Evolutionary conservation across 64 coral and sea anemone species (phyloP), one percentile per base, ranked within the genome.

Genomic region (Pocillopora verrucosa): DNA sequence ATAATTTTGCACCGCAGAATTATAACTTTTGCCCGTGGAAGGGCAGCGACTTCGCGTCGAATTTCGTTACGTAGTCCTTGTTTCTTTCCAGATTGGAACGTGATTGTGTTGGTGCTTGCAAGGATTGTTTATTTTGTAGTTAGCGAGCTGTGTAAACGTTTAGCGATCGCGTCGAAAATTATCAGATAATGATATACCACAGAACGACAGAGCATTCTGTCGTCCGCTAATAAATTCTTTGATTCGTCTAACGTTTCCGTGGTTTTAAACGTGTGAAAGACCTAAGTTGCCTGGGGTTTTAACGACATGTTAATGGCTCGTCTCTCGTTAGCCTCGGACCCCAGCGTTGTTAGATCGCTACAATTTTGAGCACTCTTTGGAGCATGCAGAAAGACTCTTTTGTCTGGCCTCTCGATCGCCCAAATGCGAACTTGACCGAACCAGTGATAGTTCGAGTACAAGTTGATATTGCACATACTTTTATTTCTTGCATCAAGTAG

Each of bases 1-100:
- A 85, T 85, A 85, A 72, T 85, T 85, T 85, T 57, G 25, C 64
- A 85, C 65, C 82, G 82, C 64, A 85, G 82, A 85, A 85, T 72
- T 57, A 17, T 85, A 85, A 85, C 65, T 72, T 72, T 70, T 85
- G 63, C 63, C 20, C 22, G 16, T 56, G 13, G 19, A 77, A 77
- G 20, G 16, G 60, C 26, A 3, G 13, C 15, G 16, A 51, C 41
- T 64, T 13, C 10, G 17, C 67, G 5, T 70, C 5, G 67, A 7
- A 51, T 51, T 51, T 51, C 41, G 1, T 11, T 70, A 9, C 24
- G 24, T 68, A 10, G 5, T 70, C 7, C 25, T n/a, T 9, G 25
- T 70, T 70, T n/a, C 67, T n/a, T 26, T 24, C 67, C n/a, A 20
- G 67, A 70, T n/a, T 70, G 19, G 22, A 70, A 70, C 22, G 10